Conservation (phyloP, 2,113 vertebrate species). For the Leucopsar rothschildi region DNA sequence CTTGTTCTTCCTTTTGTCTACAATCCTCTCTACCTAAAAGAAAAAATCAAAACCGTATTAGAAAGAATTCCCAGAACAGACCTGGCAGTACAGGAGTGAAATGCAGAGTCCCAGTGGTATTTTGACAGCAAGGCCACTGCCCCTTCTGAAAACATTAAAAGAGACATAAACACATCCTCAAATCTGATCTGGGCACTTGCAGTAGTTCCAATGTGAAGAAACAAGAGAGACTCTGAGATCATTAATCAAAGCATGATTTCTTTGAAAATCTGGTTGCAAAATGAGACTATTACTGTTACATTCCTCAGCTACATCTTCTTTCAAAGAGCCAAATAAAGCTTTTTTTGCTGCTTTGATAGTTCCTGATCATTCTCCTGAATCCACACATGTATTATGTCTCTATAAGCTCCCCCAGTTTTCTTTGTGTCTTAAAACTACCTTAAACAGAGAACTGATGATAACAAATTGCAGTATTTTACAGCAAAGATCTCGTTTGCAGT, state of each 20-base stretch:
- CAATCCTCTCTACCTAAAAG: constrained; percentile 91
- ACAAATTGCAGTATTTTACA: not conserved
- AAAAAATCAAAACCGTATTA: not conserved
- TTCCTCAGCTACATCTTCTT: not conserved
- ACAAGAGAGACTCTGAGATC: not conserved
- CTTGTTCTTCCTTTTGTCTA: constrained; percentile 96
- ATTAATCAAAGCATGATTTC: not conserved
- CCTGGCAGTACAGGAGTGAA: not conserved
- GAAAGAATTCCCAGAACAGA: not conserved
- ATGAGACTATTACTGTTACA: not conserved
- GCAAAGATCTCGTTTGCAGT: not conserved
- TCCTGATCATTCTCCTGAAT: not conserved
- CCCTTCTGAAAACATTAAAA: not conserved
- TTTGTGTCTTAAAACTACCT: not conserved
- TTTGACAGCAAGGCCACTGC: not conserved
- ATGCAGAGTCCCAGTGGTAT: not conserved
- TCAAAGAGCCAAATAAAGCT: not conserved
- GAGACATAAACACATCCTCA: not conserved
- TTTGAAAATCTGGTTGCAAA: not conserved
- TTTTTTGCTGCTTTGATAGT: not conserved
- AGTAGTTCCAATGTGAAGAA: not conserved
- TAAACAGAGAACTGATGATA: not conserved
- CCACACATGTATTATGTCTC: not conserved
- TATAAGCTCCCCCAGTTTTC: not conserved
- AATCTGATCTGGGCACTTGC: not conserved